Base-by-base conservation (phyloP, 1,140 invertebrate species). In the Drosophila ohnishii region DNA sequence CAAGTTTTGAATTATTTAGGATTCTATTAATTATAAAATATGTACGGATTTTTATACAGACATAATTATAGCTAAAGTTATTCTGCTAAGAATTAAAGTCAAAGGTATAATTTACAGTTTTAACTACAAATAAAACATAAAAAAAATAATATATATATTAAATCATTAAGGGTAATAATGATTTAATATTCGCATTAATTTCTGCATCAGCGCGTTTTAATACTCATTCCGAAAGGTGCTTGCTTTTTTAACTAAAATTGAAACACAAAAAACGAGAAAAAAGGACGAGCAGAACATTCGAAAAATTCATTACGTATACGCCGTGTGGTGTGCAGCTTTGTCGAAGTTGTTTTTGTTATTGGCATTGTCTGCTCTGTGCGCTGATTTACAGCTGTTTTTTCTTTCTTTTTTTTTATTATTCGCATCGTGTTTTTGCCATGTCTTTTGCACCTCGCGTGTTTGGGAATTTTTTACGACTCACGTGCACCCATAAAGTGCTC, bases 301-400 rank as follows among this genome's bases (percentile, higher is more conserved):
- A 67, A 53, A 80, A 75, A 53, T 65, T 42, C 61, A 82, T 85
- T 82, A 69, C 78, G 75, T 75, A 86, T 86, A 76, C 78, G 78
- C 47, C 66, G 42, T 48, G 60, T 82, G 37, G 69, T 60, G 22
- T 39, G 56, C 42, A 37, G 34, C 47, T 40, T 44, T 65, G 32
- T 55, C 22, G 16, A n/a, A 56, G 55, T 62, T 48, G 67, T 51
- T 65, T 44, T 72, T 67, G 66, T 70, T 78, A 48, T 47, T 70
- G 53, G 40, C 56, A 47, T 50, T 66, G 57, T 45, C 57, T 65
- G 61, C 69, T 57, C 62, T 53, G 56, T 65, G 47, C 75, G 65
- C 75, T 82, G 83, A 82, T 86, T 86, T 87, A 86, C 78, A 76
- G 60, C 62, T 55, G 58, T 76, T 65, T 67, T 80, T 77, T 69